Conservation (phyloP, 2,888 invertebrate genomes). For the Nycteola revayana region DNA sequence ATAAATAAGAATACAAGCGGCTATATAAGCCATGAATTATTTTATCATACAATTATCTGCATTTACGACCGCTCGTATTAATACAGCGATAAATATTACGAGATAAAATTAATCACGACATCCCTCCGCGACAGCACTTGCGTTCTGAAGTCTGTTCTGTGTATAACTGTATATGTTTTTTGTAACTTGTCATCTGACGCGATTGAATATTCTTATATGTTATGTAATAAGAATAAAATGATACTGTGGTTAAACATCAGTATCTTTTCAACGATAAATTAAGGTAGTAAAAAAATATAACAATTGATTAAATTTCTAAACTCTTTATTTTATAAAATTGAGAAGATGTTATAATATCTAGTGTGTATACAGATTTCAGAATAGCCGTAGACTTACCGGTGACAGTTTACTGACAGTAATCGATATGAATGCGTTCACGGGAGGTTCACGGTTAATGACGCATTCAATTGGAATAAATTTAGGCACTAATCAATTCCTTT, state of each 20-base stretch:
- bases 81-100: conserved; percentile 30
- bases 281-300: too few relatives aligned
- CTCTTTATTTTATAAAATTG: too few relatives aligned
- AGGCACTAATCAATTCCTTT: conserved; percentile 14
- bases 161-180: not conserved
- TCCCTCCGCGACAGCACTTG: conserved; percentile 21
- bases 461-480: conserved; percentile 24
- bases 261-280: too few relatives aligned
- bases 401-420: conserved; percentile 31
- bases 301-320: too few relatives aligned
- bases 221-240: too few relatives aligned
- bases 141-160: conserved; percentile 23
- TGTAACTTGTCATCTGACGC: too few relatives aligned
- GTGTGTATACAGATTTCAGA: conserved; percentile 22
- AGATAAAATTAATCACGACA: conserved; percentile 5
- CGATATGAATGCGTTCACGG: conserved; percentile 33
- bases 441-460: conserved; percentile 27
- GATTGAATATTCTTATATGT: too few relatives aligned
- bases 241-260: too few relatives aligned
- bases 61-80: conserved; percentile 34
- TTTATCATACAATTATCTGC: conserved; percentile 32
- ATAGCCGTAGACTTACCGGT: conserved; percentile 25
- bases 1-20: conserved; percentile 8
- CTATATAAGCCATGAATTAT: conserved; percentile 10
- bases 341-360: too few relatives aligned